Conservation (phyloP, 2,797 vertebrate genomes). For the Cynodonichthys magdalenae region DNA sequence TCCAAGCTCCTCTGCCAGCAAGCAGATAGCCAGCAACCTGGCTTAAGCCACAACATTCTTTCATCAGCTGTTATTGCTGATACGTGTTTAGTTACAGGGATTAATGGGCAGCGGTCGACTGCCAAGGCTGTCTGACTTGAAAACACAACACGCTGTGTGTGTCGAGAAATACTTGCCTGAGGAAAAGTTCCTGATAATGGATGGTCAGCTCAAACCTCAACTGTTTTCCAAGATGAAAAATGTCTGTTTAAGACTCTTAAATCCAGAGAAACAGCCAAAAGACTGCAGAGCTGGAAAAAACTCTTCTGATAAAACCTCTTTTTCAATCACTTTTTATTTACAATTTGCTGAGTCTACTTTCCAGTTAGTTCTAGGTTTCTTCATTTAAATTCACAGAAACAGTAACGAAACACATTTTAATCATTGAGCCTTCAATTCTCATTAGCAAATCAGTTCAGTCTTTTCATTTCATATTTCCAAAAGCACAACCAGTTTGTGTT, state of each 20-base stretch:
- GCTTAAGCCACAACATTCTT: slow-evolving; percentile 57
- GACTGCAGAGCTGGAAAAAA: slow-evolving; percentile 1
- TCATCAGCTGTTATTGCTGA: slow-evolving; percentile 64
- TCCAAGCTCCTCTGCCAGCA: slow-evolving; percentile 18
- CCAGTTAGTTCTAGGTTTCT: neutral
- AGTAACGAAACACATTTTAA: neutral
- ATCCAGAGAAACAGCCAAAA: slow-evolving; percentile 17
- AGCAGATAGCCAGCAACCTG: slow-evolving; percentile 50
- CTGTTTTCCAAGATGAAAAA: slow-evolving; percentile 47
- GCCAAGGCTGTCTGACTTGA: slow-evolving; percentile 56
- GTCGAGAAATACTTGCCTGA: slow-evolving; percentile 26
- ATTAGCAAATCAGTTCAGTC: no score
- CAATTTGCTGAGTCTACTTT: slow-evolving; percentile 21
- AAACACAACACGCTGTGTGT: slow-evolving; percentile 38
- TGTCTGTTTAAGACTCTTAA: slow-evolving; percentile 26
- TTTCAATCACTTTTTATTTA: slow-evolving; percentile 18
- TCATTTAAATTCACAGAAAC: slow-evolving; percentile 10
- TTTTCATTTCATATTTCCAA: neutral
- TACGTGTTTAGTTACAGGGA: slow-evolving; percentile 61
- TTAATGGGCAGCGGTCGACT: slow-evolving; percentile 60
- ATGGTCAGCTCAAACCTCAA: slow-evolving; percentile 42
- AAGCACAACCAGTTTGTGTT: neutral
- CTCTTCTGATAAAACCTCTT: slow-evolving; percentile 6
- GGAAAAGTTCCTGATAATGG: slow-evolving; percentile 41
- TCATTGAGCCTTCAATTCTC: neutral